Evolutionary conservation across 2,113 vertebrate genomes (phyloP).

Genomic region (Carlito syrichta): DNA sequence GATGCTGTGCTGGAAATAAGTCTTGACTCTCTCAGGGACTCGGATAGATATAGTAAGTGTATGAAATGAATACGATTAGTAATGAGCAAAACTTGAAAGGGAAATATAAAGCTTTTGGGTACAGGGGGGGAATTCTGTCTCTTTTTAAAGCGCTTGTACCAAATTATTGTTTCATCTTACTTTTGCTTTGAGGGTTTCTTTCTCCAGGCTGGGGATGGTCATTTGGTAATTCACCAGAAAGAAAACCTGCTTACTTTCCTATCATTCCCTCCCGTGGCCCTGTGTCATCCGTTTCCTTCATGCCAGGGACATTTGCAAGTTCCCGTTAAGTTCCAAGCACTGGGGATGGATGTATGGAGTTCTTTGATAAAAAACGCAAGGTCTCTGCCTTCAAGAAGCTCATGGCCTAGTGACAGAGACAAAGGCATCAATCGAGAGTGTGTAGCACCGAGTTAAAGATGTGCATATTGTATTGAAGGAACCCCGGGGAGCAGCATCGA

Average conservation of each 20-base stretch:
- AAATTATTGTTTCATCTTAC: constrained; percentile 50
- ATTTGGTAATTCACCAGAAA: background rate
- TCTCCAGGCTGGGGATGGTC: background rate
- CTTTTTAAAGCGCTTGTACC: constrained; percentile 25
- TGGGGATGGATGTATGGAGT: background rate
- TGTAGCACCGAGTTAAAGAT: background rate
- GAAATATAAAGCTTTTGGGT: constrained; percentile 44
- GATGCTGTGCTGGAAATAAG: constrained; percentile 42
- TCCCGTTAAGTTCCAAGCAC: background rate
- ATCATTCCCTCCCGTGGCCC: background rate
- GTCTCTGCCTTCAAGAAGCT: background rate
- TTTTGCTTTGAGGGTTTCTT: constrained; percentile 47
- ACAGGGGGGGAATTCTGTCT: background rate
- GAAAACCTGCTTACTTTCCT: background rate
- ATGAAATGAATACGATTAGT: constrained; percentile 56
- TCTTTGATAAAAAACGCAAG: background rate
- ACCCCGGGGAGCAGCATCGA: background rate
- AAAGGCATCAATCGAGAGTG: background rate
- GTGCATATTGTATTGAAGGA: background rate
- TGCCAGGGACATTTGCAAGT: background rate
- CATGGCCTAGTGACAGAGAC: background rate
- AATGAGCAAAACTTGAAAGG: constrained; percentile 64
- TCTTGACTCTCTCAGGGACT: constrained; percentile 50
- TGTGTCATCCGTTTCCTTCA: background rate
- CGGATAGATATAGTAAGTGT: constrained; percentile 1